phyloP scores from a whole-genome alignment of 2,888 invertebrate species.

The Kryphioiulus occultus region DNA sequence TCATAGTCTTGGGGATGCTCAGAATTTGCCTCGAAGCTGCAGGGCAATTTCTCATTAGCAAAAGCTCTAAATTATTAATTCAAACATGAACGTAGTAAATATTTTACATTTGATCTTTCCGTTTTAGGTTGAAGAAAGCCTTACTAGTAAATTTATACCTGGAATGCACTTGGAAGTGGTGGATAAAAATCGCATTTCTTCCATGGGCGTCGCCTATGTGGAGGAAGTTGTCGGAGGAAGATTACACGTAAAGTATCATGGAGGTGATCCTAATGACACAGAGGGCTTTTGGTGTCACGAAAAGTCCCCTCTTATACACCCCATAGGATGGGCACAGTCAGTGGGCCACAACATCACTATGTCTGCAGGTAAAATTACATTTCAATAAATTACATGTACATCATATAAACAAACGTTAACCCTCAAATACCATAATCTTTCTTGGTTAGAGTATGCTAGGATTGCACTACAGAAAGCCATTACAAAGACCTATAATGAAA shows the following conservation, averaged over 20 bases:
- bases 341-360: conserved; percentile 90
- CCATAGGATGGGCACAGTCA: conserved; percentile 93
- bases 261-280: conserved; percentile 76
- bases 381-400: background rate
- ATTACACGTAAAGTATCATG: conserved; percentile 88
- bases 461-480: conserved; percentile 41
- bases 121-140: conserved; percentile 60
- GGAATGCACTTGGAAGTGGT: conserved; percentile 92
- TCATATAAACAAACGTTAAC: no score
- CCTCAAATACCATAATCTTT: background rate
- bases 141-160: conserved; percentile 65
- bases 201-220: conserved; percentile 85
- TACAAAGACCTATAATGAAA: conserved; percentile 69
- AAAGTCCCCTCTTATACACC: conserved; percentile 92
- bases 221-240: conserved; percentile 91
- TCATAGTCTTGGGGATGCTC: background rate
- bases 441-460: conserved; percentile 57
- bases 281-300: conserved; percentile 96
- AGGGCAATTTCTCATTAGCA: background rate
- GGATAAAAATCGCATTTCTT: conserved; percentile 93
- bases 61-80: background rate
- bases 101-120: no score
- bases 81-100: background rate
- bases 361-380: conserved; percentile 67
- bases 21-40: background rate